Evolutionary conservation across 2,797 vertebrate species (phyloP).

Genomic region (Danio choprae): DNA sequence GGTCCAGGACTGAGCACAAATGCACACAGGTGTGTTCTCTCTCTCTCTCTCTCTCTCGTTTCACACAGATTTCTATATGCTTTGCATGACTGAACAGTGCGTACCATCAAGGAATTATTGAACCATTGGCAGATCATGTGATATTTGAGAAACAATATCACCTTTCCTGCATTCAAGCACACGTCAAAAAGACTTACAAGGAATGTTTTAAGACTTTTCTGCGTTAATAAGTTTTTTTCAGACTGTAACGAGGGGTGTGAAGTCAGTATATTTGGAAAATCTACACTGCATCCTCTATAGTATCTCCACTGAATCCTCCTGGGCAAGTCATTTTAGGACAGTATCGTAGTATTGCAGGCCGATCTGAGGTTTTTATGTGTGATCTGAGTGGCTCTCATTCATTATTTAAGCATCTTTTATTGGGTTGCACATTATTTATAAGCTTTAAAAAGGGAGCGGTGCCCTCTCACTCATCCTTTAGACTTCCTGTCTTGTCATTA

Average conservation of each 20-base stretch:
- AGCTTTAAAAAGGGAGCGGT: slow-evolving; percentile 50
- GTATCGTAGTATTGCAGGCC: slow-evolving; percentile 27
- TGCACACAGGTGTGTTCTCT: not conserved
- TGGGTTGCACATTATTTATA: slow-evolving; percentile 65
- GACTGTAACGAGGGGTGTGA: no score
- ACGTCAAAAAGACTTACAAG: not conserved
- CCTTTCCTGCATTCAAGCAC: slow-evolving; percentile 11
- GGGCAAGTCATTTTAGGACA: slow-evolving; percentile 1
- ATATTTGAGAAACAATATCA: slow-evolving; percentile 19
- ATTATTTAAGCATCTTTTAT: slow-evolving; percentile 64
- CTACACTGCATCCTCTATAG: not conserved
- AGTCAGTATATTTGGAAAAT: not conserved
- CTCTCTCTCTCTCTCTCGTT: not conserved
- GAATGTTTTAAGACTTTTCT: not conserved
- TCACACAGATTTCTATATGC: not conserved
- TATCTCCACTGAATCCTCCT: no score
- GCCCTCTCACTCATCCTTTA: slow-evolving; percentile 45
- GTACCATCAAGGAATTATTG: slow-evolving; percentile 2
- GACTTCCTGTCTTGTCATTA: slow-evolving; percentile 30
- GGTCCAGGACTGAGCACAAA: not conserved
- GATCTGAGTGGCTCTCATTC: slow-evolving; percentile 55
- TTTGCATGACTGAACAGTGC: slow-evolving; percentile 18
- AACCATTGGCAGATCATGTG: not conserved
- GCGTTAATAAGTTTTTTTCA: no score
- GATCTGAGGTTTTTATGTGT: slow-evolving; percentile 48